Evolutionary conservation across 2,888 invertebrate species (phyloP).

Genomic region (Drosophila melanocephala): DNA sequence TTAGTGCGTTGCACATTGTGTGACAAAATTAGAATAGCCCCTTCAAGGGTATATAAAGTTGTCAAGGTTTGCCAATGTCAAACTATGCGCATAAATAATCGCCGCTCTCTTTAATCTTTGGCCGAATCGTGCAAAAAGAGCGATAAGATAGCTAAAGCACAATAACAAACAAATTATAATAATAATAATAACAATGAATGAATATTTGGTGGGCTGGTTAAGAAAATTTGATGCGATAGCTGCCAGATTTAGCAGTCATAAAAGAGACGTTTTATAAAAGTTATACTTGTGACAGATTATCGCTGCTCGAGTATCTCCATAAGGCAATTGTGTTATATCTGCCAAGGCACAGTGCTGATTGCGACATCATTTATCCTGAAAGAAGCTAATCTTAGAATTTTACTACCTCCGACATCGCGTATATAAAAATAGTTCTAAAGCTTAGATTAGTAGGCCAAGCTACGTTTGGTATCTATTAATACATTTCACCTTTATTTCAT

Average conservation of each 20-base stretch:
- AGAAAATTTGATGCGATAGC: constrained; percentile 16
- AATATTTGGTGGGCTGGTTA: constrained; percentile 6
- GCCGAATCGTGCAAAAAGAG: constrained; percentile 8
- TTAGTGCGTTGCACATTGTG: not conserved
- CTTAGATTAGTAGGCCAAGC: not conserved
- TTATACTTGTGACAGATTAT: not conserved
- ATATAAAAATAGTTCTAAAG: not conserved
- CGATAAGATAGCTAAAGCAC: constrained; percentile 44
- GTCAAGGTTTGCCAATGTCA: constrained; percentile 34
- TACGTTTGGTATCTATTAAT: not conserved
- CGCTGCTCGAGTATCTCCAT: not conserved
- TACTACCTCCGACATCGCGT: not conserved
- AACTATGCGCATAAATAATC: constrained; percentile 14
- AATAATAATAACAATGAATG: not conserved
- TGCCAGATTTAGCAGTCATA: not conserved
- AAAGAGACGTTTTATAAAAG: not conserved
- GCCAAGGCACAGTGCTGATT: not conserved
- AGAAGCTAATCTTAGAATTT: not conserved
- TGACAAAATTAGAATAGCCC: not conserved
- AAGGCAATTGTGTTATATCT: not conserved
- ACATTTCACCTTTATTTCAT: not conserved
- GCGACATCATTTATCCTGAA: not conserved
- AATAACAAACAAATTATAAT: constrained; percentile 7
- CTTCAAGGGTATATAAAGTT: not conserved
- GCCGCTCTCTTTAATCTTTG: constrained; percentile 27